Conservation (phyloP, 2,888 invertebrate genomes). For the Buathra laborator region DNA sequence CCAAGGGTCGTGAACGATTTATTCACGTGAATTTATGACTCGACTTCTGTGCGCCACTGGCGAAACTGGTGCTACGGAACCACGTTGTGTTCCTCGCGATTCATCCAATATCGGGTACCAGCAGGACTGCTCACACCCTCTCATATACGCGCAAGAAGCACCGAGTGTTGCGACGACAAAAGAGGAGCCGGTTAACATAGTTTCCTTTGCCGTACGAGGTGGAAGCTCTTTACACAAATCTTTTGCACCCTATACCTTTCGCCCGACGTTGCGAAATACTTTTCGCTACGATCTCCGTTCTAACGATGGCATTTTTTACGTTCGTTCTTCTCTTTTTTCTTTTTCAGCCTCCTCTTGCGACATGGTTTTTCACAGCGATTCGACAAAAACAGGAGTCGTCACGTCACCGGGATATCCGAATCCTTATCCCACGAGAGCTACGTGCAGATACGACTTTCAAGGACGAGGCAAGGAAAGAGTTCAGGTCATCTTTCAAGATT, state of each 20-base stretch:
- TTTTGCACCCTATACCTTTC: neutral
- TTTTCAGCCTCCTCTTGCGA: slow-evolving; percentile 92
- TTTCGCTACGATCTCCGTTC: slow-evolving; percentile 12
- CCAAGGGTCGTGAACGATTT: slow-evolving; percentile 66
- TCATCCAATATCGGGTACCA: slow-evolving; percentile 61
- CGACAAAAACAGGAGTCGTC: slow-evolving; percentile 93
- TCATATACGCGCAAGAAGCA: slow-evolving; percentile 30
- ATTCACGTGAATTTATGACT: slow-evolving; percentile 69
- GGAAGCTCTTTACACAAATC: neutral
- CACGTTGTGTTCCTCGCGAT: slow-evolving; percentile 54
- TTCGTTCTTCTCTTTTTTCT: slow-evolving; percentile 70
- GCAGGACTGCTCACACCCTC: slow-evolving; percentile 18
- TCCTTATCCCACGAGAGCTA: slow-evolving; percentile 92
- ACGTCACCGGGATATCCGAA: slow-evolving; percentile 94
- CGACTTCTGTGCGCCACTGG: slow-evolving; percentile 27
- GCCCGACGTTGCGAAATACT: neutral
- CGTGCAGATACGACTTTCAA: slow-evolving; percentile 96
- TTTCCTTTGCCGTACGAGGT: slow-evolving; percentile 11
- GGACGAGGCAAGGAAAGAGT: slow-evolving; percentile 94
- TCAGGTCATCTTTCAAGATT: slow-evolving; percentile 94
- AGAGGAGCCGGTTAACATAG: slow-evolving; percentile 17
- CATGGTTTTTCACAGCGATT: slow-evolving; percentile 92
- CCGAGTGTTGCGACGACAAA: slow-evolving; percentile 23
- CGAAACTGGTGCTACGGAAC: slow-evolving; percentile 23
- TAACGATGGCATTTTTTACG: slow-evolving; percentile 23